Percentiles rank a stretch among this genome's conserved stretches.
phyloP scores from a whole-genome alignment of 2,888 invertebrate genomes.

The Stegana nigrithorax region DNA sequence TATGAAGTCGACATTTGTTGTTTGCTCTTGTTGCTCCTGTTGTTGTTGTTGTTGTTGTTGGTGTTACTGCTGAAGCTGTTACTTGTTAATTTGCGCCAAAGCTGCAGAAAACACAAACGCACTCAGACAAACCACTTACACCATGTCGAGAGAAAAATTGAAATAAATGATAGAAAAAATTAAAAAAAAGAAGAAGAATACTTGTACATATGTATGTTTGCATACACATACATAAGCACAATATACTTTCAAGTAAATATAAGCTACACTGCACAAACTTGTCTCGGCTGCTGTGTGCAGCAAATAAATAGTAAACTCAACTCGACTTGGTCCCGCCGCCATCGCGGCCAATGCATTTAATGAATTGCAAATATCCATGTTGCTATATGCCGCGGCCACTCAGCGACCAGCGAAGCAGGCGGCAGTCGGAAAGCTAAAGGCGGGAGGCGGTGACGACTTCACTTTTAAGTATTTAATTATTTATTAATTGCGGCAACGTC shows the following conservation, averaged over 20 bases:
- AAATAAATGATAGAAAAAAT: too few species aligned
- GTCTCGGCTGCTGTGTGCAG: too few species aligned
- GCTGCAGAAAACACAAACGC: conserved; percentile 28
- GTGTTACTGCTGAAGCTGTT: conserved; percentile 1
- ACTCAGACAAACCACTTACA: conserved; percentile 12
- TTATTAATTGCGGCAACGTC: conserved; percentile 22
- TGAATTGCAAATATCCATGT: conserved; percentile 39
- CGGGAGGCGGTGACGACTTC: conserved; percentile 14
- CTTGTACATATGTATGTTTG: conserved; percentile 1
- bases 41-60: background rate
- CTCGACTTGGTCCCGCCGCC: too few species aligned
- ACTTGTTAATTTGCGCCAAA: conserved; percentile 52
- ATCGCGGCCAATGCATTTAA: conserved; percentile 33
- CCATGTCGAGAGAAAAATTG: too few species aligned
- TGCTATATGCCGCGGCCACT: background rate
- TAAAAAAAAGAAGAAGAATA: too few species aligned
- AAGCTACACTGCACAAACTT: conserved; percentile 22
- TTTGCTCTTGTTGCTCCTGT: background rate
- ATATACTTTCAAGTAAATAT: too few species aligned
- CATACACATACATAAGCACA: conserved; percentile 18
- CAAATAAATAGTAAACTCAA: background rate
- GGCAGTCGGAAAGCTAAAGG: background rate
- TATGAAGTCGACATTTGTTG: background rate
- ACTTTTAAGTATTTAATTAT: conserved; percentile 50
- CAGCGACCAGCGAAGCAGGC: too few species aligned